Conservation (phyloP, 2,113 vertebrate species). For the Glareola pratincola region DNA sequence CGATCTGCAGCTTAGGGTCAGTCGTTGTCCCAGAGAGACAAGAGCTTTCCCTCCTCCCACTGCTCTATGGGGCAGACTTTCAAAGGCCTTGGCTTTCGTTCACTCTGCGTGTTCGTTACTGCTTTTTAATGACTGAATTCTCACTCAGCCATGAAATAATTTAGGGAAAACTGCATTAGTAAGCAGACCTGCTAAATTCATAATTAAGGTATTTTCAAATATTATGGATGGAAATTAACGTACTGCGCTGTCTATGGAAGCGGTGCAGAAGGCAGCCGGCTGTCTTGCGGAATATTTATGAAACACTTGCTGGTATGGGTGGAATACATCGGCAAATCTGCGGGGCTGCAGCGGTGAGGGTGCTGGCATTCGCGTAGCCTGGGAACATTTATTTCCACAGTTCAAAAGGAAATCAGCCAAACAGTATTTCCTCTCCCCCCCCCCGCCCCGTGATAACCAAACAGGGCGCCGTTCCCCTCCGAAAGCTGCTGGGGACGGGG, state of each 20-base stretch:
- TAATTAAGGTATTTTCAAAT: slow-evolving; percentile 36
- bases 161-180: background rate
- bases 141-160: slow-evolving; percentile 12
- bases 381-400: background rate
- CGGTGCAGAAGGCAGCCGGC: background rate
- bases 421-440: background rate
- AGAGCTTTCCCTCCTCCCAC: background rate
- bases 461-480: background rate
- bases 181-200: slow-evolving; percentile 5
- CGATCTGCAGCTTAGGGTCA: background rate
- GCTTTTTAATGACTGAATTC: slow-evolving; percentile 16
- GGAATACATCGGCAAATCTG: background rate
- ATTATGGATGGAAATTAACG: slow-evolving; percentile 9
- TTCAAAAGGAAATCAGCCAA: background rate
- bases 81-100: background rate
- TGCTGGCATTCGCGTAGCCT: background rate
- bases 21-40: background rate
- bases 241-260: background rate
- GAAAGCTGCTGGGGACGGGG: background rate
- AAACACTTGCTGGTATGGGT: background rate
- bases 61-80: background rate
- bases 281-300: background rate
- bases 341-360: background rate
- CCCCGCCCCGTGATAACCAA: accelerated
- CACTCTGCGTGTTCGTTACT: background rate